Evolutionary conservation across 2,797 vertebrate species (phyloP).

Genomic region (Spatula clypeata): DNA sequence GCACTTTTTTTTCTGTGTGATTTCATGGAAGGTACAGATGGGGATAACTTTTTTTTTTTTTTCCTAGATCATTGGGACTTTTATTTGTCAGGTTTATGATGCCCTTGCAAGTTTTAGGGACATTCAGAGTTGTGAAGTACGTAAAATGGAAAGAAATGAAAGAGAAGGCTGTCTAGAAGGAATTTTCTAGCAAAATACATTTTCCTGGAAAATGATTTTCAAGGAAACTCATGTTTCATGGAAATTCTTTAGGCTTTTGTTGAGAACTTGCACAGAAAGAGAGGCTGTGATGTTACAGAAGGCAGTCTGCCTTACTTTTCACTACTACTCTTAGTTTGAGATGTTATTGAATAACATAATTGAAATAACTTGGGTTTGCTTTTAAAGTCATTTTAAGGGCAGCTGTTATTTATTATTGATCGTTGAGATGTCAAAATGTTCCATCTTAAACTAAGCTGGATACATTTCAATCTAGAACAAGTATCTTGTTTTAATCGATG

Average conservation of each 20-base stretch:
- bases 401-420: not conserved
- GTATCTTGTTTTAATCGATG: not conserved
- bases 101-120: not conserved
- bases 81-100: not conserved
- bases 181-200: not conserved
- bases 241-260: not conserved
- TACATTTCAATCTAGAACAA: not conserved
- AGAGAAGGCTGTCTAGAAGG: not conserved
- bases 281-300: not conserved
- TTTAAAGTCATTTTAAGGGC: not conserved
- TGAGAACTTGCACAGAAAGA: not conserved
- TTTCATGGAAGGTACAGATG: not conserved
- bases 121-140: not conserved
- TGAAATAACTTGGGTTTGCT: not conserved
- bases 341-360: accelerated
- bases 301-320: not conserved
- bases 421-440: not conserved
- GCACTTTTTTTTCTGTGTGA: accelerated
- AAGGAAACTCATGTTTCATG: not conserved
- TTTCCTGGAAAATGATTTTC: slow-evolving; percentile 11
- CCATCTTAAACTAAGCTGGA: not conserved
- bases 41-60: not conserved
- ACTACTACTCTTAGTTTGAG: not conserved
- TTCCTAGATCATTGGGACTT: not conserved
- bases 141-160: not conserved